phyloP scores from a whole-genome alignment of 2,797 vertebrate genomes.

The Malacoraja senta region DNA sequence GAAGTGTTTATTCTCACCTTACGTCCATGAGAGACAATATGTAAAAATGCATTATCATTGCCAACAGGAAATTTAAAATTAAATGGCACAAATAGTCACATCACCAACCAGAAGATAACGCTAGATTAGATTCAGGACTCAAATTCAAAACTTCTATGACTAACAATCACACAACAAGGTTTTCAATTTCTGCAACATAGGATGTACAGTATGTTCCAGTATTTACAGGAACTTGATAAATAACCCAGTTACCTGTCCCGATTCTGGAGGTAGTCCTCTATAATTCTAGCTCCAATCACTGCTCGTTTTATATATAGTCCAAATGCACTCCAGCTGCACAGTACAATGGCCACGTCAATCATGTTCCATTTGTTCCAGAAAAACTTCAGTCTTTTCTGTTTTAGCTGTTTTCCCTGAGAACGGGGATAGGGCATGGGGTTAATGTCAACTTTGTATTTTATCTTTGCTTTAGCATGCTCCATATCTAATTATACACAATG shows the following conservation, averaged over 20 bases:
- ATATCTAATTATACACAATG: not conserved
- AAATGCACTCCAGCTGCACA: slow-evolving; percentile 44
- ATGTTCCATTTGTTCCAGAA: slow-evolving; percentile 45
- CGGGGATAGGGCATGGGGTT: not conserved
- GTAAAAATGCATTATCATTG: not conserved
- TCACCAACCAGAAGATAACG: not conserved
- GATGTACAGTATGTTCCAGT: no score
- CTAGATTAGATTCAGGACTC: not conserved
- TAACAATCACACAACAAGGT: not conserved
- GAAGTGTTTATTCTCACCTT: not conserved
- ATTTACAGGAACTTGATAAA: not conserved
- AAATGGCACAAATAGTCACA: not conserved
- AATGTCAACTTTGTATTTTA: not conserved
- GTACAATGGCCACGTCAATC: slow-evolving; percentile 46
- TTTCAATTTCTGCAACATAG: not conserved
- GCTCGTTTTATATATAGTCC: slow-evolving; percentile 44
- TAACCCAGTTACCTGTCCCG: slow-evolving; percentile 41
- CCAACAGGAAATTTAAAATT: not conserved
- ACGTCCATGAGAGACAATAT: not conserved
- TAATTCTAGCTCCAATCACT: slow-evolving; percentile 42
- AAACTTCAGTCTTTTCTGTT: slow-evolving; percentile 44
- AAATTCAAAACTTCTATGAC: not conserved
- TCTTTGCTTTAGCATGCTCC: not conserved
- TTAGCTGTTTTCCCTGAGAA: slow-evolving; percentile 44
- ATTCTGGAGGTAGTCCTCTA: slow-evolving; percentile 42